Conservation (phyloP, 2,113 vertebrate species). For the Carassius auratus region DNA sequence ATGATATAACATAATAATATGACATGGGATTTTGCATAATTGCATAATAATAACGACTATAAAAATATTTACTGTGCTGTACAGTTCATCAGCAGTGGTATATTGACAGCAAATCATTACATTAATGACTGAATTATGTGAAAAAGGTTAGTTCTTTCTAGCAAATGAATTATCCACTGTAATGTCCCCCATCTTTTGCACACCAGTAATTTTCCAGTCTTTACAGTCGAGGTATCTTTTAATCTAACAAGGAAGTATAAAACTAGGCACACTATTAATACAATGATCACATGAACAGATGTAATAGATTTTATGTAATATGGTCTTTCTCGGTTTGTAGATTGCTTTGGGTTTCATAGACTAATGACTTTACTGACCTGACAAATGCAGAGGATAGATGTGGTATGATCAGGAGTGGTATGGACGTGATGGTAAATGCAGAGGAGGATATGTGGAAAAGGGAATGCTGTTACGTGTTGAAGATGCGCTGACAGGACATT, state of each 20-base stretch:
- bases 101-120: background rate
- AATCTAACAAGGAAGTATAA: background rate
- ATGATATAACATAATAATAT: background rate
- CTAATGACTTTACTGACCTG: background rate
- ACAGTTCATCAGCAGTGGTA: background rate
- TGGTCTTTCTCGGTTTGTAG: background rate
- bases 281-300: background rate
- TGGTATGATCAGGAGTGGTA: background rate
- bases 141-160: background rate
- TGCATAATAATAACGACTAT: background rate
- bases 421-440: background rate
- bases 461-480: background rate
- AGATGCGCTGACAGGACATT: background rate
- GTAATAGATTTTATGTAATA: background rate
- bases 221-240: background rate
- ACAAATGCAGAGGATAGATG: background rate
- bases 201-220: background rate
- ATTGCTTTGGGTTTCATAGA: background rate
- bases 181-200: background rate
- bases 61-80: background rate
- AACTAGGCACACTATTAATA: background rate
- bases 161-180: background rate
- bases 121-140: background rate
- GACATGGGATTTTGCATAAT: background rate
- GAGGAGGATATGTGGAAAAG: background rate